Base-by-base conservation (phyloP, 2,797 vertebrate genomes). In the Tarsius wallacei region DNA sequence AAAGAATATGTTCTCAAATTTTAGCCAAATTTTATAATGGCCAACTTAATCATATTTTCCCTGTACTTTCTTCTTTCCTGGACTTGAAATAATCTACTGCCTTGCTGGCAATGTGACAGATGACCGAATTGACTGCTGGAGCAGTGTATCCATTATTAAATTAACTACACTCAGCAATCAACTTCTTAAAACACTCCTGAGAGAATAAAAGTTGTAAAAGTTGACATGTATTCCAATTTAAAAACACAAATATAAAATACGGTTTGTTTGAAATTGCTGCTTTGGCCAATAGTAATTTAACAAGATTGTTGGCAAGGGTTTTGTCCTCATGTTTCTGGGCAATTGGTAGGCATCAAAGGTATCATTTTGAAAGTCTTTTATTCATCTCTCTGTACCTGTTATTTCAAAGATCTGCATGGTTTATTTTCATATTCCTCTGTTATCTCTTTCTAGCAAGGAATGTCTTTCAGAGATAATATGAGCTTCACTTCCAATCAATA, bases 41-140 rank as follows among this genome's bases (percentile, higher is more conserved):
- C 33, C 77, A 90, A 88, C 95, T 93, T 93, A 87, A 92, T 97
- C 87, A 85, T 51, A 97, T 82, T 94, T 57, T 90, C 70, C n/a
- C 66, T 93, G 63, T 93, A 21, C 88, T 83, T 93, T 84, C 85
- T 77, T 87, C 63, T 42, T 94, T 96, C 83, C 77, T 89, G 76
- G 36, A 74, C 57, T 83, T 71, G 68, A 92, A 82, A 82, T 91
- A 78, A 81, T 64, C 19, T 4, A 77, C 9, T 49, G 59, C 21
- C 49, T 91, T 16, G 1, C 21, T 90, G 63, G 77, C 73, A 90
- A 47, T 1, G 7, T 33, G 61, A 92, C 66, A 76, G 42, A 42
- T 55, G 17, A 68, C 36, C 61, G 21, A 36, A 83, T 17, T 24
- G 57, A 47, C 6, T 55, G 12, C 21, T 33, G n/a, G 7, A 85